Conservation (phyloP, 64 coral and sea anemone species). For the Actinia equina region DNA sequence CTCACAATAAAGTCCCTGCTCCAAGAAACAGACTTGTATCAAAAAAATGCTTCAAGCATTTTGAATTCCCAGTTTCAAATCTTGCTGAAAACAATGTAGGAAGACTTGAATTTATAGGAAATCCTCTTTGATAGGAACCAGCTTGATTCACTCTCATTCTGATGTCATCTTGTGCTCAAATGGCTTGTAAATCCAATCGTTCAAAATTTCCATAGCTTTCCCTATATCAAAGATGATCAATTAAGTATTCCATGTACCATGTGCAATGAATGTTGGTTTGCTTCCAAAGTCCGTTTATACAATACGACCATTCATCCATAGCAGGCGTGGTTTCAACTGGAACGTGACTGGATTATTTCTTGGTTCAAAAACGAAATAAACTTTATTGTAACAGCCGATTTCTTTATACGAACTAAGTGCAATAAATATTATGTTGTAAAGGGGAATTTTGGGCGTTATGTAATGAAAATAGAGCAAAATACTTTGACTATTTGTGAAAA, state of each 20-base stretch:
- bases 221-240: background rate
- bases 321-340: background rate
- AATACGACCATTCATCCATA: background rate
- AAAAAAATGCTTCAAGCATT: background rate
- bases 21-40: background rate
- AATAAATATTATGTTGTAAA: background rate
- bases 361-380: background rate
- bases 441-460: background rate
- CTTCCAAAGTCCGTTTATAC: background rate
- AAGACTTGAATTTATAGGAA: background rate
- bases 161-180: background rate
- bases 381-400: background rate
- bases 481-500: background rate
- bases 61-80: background rate
- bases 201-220: background rate
- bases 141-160: background rate
- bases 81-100: constrained; percentile 2
- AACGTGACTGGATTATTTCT: background rate
- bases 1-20: background rate
- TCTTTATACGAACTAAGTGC: background rate
- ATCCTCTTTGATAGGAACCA: background rate
- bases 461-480: background rate
- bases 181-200: background rate
- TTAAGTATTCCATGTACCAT: background rate
- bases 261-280: background rate